Conservation (phyloP, 2,888 invertebrate species). For the Pogonocherus hispidulus region DNA sequence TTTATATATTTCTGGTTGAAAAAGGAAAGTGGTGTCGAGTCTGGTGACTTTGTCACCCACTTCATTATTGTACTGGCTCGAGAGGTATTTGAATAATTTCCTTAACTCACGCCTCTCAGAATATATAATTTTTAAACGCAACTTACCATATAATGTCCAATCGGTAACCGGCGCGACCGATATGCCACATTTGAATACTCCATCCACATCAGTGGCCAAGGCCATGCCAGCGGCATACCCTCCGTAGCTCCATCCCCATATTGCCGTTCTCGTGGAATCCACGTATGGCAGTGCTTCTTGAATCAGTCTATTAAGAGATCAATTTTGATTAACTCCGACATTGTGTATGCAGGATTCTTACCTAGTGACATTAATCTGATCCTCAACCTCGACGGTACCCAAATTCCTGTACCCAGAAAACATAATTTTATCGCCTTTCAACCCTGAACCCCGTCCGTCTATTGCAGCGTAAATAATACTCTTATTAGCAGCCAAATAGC, state of each 20-base stretch:
- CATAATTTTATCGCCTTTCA: conserved; percentile 85
- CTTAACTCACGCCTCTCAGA: no score
- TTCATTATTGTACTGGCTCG: no score
- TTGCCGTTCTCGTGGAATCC: conserved; percentile 85
- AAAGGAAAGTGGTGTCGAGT: neutral
- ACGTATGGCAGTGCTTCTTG: conserved; percentile 80
- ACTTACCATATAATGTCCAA: conserved; percentile 93
- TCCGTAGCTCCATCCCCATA: conserved; percentile 99
- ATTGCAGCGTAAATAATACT: conserved; percentile 90
- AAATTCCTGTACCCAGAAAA: conserved; percentile 87
- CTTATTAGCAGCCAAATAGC: conserved; percentile 86
- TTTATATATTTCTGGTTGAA: no score
- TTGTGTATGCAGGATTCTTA: conserved; percentile 61
- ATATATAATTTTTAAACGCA: neutral
- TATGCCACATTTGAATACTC: conserved; percentile 92
- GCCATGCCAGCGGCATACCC: conserved; percentile 94
- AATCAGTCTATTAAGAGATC: conserved; percentile 70
- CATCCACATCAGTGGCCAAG: conserved; percentile 80
- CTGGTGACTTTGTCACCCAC: no score
- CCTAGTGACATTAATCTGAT: conserved; percentile 90
- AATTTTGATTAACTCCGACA: neutral
- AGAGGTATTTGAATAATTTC: no score
- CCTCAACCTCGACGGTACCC: conserved; percentile 91
- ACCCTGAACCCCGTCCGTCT: conserved; percentile 91
- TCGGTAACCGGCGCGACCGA: conserved; percentile 97